Percentiles rank a stretch among this genome's conserved stretches.
These are phyloP conservation scores for Aptenodytes patagonicus DNA, from an alignment of 2,113 vertebrate genomes.

Conservation along the genomic window DNA sequence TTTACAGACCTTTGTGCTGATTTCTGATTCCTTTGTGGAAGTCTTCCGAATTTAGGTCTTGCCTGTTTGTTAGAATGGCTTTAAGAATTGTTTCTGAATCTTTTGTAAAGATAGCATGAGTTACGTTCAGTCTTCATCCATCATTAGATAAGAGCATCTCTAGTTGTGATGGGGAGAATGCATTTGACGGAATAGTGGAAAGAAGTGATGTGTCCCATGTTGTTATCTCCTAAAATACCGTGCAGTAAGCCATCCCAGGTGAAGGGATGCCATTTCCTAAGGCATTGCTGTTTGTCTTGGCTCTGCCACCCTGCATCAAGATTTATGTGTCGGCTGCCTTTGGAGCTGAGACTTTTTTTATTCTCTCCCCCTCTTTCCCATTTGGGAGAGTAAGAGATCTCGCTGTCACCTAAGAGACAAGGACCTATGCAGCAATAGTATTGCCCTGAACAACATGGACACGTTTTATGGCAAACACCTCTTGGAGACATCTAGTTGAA, in stretches of 20 bases:
- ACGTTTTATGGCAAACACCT: background rate
- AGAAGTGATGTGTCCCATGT: background rate
- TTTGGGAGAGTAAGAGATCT: background rate
- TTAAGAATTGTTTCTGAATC: background rate
- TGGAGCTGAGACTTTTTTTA: background rate
- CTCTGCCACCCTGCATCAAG: background rate
- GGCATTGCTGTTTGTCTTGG: background rate
- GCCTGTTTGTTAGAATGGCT: background rate
- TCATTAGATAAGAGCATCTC: background rate
- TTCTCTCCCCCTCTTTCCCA: background rate
- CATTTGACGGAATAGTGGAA: background rate
- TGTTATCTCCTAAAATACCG: background rate
- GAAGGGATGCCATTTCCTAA: background rate
- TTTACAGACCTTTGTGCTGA: background rate
- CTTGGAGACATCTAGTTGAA: background rate
- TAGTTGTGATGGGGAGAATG: background rate
- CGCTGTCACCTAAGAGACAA: background rate
- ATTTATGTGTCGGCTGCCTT: background rate
- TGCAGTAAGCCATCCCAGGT: background rate
- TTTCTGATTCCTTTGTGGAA: background rate
- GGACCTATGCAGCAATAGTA: rapidly evolving
- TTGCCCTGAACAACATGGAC: background rate
- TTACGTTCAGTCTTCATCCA: background rate
- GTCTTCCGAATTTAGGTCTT: background rate
- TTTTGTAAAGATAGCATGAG: background rate